Evolutionary conservation across 2,113 vertebrate species (phyloP).

Genomic region (Anser brachyrhynchus): DNA sequence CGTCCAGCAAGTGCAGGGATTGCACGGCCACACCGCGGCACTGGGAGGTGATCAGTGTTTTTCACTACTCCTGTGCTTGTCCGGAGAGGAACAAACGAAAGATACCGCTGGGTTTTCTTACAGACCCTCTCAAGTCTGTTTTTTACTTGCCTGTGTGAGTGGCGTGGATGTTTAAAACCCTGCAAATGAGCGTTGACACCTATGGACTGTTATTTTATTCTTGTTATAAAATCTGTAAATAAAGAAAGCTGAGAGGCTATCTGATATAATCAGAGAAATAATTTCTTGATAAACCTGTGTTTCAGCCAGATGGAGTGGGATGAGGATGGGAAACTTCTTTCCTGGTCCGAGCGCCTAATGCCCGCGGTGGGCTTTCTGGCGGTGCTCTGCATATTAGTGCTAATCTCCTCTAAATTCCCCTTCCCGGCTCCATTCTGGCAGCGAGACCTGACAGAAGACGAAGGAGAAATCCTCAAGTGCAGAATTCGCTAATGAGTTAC

Average conservation of each 20-base stretch:
- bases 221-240: not conserved
- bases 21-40: not conserved
- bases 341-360: not conserved
- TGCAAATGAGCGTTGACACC: conserved; percentile 10
- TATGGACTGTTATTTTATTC: not conserved
- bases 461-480: conserved; percentile 33
- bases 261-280: conserved; percentile 35
- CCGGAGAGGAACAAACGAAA: not conserved
- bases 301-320: not conserved
- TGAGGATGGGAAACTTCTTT: not conserved
- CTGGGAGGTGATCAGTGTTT: conserved; percentile 54
- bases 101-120: not conserved
- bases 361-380: not conserved
- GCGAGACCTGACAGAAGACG: not conserved
- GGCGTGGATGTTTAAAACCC: not conserved
- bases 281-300: not conserved
- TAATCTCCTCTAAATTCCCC: not conserved
- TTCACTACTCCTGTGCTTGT: conserved; percentile 24
- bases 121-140: not conserved
- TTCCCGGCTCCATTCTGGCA: not conserved
- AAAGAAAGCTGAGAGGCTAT: not conserved
- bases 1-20: conserved; percentile 18
- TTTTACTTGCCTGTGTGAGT: not conserved
- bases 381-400: not conserved
- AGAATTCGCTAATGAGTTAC: not conserved